These are phyloP conservation scores for Lates calcarifer DNA, from an alignment of 2,113 vertebrate species.

Conservation along the genomic window DNA sequence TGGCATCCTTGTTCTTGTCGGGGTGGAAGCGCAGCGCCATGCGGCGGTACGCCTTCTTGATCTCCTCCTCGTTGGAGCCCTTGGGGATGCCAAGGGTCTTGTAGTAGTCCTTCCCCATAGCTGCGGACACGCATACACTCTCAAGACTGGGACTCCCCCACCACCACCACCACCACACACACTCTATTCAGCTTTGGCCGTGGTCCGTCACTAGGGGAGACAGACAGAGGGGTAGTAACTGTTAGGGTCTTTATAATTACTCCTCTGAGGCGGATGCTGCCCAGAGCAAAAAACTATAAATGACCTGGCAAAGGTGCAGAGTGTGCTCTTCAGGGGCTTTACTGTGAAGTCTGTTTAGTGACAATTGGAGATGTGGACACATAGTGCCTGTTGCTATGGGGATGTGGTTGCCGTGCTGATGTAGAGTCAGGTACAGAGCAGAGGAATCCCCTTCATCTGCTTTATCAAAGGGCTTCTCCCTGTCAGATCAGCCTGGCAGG, in stretches of 20 bases:
- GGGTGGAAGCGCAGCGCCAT: conserved; percentile 99
- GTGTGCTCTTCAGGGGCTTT: conserved; percentile 13
- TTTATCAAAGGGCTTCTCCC: conserved; percentile 43
- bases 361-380: conserved; percentile 24
- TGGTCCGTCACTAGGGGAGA: conserved; percentile 65
- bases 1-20: conserved; percentile 97
- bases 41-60: conserved; percentile 97
- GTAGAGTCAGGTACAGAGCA: conserved; percentile 34
- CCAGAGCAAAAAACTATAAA: conserved; percentile 26
- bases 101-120: conserved; percentile 99
- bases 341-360: conserved; percentile 30
- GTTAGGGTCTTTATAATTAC: conserved; percentile 42
- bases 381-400: conserved; percentile 72
- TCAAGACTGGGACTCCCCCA: conserved; percentile 44
- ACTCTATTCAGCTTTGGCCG: conserved; percentile 45
- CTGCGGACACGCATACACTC: conserved; percentile 58
- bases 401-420: conserved; percentile 53
- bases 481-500: background rate
- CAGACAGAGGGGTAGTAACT: conserved; percentile 21
- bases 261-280: conserved; percentile 8
- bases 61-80: conserved; percentile 95
- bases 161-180: too few species aligned
- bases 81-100: conserved; percentile 95
- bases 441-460: conserved; percentile 73
- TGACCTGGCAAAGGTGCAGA: conserved; percentile 50